phyloP scores from a whole-genome alignment of 2,797 vertebrate species.

The Sternarchorhynchus goeldii region DNA sequence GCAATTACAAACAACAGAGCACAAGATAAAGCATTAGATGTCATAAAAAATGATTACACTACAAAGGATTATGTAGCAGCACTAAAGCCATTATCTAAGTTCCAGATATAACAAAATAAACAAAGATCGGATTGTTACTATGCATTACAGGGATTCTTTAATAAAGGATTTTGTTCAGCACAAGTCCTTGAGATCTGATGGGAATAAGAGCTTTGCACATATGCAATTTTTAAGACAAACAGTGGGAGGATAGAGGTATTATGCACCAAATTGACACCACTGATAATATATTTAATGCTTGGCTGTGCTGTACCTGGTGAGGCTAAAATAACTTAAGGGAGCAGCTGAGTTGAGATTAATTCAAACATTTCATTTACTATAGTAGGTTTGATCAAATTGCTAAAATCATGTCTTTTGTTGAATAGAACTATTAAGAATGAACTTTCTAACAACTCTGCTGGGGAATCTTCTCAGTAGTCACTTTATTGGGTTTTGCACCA shows the following conservation, averaged over 20 bases:
- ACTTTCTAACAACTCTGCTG: slow-evolving; percentile 10
- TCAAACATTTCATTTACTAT: not conserved
- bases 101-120: slow-evolving; percentile 4
- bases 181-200: not conserved
- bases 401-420: not conserved
- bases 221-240: not conserved
- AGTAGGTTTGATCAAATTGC: not conserved
- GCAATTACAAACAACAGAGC: slow-evolving; percentile 7
- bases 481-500: not conserved
- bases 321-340: not conserved
- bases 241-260: not conserved
- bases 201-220: not conserved
- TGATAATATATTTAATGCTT: slow-evolving; percentile 2
- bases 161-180: not conserved
- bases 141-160: too few relatives aligned
- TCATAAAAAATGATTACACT: slow-evolving; percentile 8
- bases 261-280: not conserved
- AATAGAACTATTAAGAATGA: not conserved
- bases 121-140: not conserved
- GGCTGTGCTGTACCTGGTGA: not conserved
- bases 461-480: not conserved
- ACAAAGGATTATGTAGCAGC: slow-evolving; percentile 7
- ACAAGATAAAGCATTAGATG: slow-evolving; percentile 1
- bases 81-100: slow-evolving; percentile 16
- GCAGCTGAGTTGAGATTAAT: not conserved